Evolutionary conservation across 2,888 invertebrate genomes (phyloP).

Genomic region (Protophormia terraenovae): DNA sequence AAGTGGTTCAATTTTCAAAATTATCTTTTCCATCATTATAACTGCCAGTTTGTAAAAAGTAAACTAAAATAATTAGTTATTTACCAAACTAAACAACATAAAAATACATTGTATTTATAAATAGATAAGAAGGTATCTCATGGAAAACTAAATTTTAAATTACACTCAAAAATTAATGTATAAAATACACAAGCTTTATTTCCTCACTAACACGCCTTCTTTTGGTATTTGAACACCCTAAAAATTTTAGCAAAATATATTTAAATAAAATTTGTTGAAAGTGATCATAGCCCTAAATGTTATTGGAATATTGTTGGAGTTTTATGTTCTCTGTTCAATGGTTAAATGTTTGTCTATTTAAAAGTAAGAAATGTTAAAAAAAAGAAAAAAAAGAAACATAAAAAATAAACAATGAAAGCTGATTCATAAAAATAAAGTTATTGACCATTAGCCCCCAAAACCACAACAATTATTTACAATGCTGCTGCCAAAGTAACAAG

Average conservation of each 20-base stretch:
- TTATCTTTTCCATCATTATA: not conserved
- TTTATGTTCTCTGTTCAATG: not conserved
- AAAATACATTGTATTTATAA: not conserved
- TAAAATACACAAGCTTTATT: not conserved
- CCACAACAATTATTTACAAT: not conserved
- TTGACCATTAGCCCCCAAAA: conserved; percentile 28
- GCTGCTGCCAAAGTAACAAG: not conserved
- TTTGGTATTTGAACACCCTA: not conserved
- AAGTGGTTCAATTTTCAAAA: conserved; percentile 16
- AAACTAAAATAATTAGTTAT: not conserved
- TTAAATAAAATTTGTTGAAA: not conserved
- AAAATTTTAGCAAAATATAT: not conserved
- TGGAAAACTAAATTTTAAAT: too few relatives aligned
- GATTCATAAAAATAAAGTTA: conserved; percentile 45
- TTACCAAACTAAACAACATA: not conserved
- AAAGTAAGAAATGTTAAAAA: not conserved
- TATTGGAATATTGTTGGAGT: not conserved
- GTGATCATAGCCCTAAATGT: not conserved
- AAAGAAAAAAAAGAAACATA: not conserved
- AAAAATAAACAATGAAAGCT: conserved; percentile 39
- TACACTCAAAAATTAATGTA: too few relatives aligned
- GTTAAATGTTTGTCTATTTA: too few relatives aligned
- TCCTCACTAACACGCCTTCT: not conserved
- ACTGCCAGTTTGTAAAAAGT: not conserved
- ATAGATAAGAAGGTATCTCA: too few relatives aligned